Evolutionary conservation across 2,113 vertebrate genomes (phyloP).

Genomic region (Thamnaconus septentrionalis): DNA sequence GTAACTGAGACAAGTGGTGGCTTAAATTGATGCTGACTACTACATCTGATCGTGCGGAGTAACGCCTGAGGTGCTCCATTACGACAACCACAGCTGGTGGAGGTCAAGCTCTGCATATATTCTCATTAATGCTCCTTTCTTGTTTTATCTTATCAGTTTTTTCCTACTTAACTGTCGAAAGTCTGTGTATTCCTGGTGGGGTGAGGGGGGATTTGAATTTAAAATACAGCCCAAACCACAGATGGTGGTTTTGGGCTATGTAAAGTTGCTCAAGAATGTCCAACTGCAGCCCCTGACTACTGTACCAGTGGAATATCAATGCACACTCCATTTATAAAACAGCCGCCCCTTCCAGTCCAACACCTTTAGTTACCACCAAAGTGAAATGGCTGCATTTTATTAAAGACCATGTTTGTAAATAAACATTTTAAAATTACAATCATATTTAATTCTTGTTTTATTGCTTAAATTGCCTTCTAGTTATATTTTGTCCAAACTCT

Average conservation of each 20-base stretch:
- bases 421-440: too few species aligned
- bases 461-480: too few species aligned
- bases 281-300: slow-evolving; percentile 47
- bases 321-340: slow-evolving; percentile 52
- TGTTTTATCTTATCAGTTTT: slow-evolving; percentile 46
- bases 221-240: slow-evolving; percentile 26
- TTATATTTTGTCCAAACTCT: too few species aligned
- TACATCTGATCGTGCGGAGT: slow-evolving; percentile 40
- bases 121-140: slow-evolving; percentile 30
- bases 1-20: slow-evolving; percentile 51
- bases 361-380: background rate
- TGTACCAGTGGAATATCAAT: slow-evolving; percentile 32
- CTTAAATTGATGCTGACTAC: slow-evolving; percentile 42
- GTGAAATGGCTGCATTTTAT: too few species aligned
- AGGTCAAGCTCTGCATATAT: slow-evolving; percentile 52
- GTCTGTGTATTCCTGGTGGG: slow-evolving; percentile 15
- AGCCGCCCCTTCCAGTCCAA: slow-evolving; percentile 2
- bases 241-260: slow-evolving; percentile 18
- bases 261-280: slow-evolving; percentile 41
- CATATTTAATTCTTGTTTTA: too few species aligned
- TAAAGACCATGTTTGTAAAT: too few species aligned
- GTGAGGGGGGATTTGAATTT: slow-evolving; percentile 18
- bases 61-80: slow-evolving; percentile 44
- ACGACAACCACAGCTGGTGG: slow-evolving; percentile 44
- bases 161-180: slow-evolving; percentile 31